Conservation (phyloP, 2,888 invertebrate species). For the Limnephilus marmoratus region DNA sequence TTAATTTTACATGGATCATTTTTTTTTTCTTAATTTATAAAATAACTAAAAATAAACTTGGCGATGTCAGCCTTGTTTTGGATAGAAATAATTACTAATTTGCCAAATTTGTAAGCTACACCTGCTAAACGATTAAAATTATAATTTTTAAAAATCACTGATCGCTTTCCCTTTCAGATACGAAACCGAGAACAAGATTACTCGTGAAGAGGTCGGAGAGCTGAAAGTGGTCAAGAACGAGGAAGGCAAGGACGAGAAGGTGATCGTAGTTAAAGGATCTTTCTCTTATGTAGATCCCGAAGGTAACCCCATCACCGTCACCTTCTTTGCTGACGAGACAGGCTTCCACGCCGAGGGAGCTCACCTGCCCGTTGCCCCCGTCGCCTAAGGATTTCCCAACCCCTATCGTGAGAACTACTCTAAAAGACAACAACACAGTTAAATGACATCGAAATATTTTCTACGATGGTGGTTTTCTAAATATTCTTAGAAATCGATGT, state of each 20-base stretch:
- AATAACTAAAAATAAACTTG: too few relatives aligned
- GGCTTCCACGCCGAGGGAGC: conserved; percentile 64
- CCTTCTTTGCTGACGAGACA: conserved; percentile 62
- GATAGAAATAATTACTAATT: too few relatives aligned
- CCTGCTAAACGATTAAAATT: background rate
- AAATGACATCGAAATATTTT: background rate
- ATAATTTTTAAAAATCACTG: background rate
- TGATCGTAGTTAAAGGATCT: conserved; percentile 61
- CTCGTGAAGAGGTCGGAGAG: conserved; percentile 61
- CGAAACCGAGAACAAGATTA: conserved; percentile 64
- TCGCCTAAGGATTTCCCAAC: background rate
- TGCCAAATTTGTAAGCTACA: too few relatives aligned
- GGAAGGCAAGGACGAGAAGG: conserved; percentile 63
- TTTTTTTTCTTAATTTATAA: too few relatives aligned
- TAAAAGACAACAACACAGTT: background rate
- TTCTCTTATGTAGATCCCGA: conserved; percentile 59
- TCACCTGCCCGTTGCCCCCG: conserved; percentile 61
- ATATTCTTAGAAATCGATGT: background rate
- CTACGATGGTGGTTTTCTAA: background rate
- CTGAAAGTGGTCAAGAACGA: conserved; percentile 63
- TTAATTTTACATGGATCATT: too few relatives aligned
- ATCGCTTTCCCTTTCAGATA: conserved; percentile 50
- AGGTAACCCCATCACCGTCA: conserved; percentile 58
- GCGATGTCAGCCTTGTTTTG: too few relatives aligned
- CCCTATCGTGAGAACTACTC: background rate